Evolutionary conservation across 2,113 vertebrate species (phyloP), one percentile per base, ranked within the genome.

Genomic region (Xiphophorus maculatus): DNA sequence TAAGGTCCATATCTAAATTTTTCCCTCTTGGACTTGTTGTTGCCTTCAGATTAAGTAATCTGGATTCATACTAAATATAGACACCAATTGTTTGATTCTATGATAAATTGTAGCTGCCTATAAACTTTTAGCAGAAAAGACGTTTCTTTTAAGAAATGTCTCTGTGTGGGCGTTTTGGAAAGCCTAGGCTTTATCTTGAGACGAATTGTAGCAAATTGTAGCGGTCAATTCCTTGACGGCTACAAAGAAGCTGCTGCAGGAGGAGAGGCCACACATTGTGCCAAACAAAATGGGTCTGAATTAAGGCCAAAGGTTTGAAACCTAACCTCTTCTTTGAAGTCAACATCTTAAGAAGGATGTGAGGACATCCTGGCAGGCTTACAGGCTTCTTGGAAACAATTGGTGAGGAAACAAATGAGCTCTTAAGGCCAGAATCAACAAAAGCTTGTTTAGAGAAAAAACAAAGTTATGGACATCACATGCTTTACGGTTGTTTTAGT

Each of bases 291-390:
- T 48, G 13, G 17, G 15, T 71, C 48, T 71, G 71, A 7, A 19
- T 42, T 32, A 30, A 25, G 60, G 44, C 37, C 9, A 73, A 65
- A 25, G 44, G 32, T 61, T 63, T 62, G 66, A 69, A 74, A 73
- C 77, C 5, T 69, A n/a, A 69, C 77, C 32, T 71, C 27, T 17
- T 66, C 35, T 25, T 27, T 9, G 58, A 77, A 61, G 63, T 61
- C 48, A 44, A 28, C 69, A 78, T 61, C 15, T 54, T 35, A 63
- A 42, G 40, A 40, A 37, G 27, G 22, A 63, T 28, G 29, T 51
- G 15, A 6, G 22, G 11, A 74, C 71, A 67, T 71, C 73, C 28
- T 15, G 35, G 66, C 35, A 37, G 66, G 54, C 22, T 44, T 66
- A 10, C 40, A 40, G 33, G 37, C 32, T 3, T 17, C 51, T n/a